Evolutionary conservation across 2,888 invertebrate species (phyloP), one percentile per base, ranked within the genome.

Genomic region (Rhingia rostrata): DNA sequence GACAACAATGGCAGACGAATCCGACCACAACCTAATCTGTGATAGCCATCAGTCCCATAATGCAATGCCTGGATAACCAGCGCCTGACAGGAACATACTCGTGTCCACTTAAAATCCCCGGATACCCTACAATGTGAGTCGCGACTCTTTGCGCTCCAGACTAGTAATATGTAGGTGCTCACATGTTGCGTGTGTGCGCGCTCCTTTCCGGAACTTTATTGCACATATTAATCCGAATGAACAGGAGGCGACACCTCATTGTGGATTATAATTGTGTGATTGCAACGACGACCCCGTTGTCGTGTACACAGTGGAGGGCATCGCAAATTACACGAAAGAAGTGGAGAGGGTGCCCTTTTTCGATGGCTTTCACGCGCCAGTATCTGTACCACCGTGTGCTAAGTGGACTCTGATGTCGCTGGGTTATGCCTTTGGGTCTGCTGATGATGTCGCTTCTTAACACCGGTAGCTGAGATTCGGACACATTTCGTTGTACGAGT

Each of bases 221-320:
- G 58, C 81, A 41, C 60, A 45, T 60, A 81, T 81, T 70, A 81
- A 77, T 75, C 77, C 81, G 75, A 81, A 69, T 43, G 67, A 74
- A 74, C 67, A 63, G 67, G 56, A 81, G 70, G 49, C 58, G 77
- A 77, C 70, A 81, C 75, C 56, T 75, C 51, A 58, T 69, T 81
- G 49, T 60, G 63, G 51, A 67, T 54, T 61, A 74, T 67, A 74
- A 67, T 74, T 80, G 66, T 64, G 58, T 64, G 63, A 58, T 63
- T 64, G 37, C 63, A 67, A 64, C 63, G 49, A 43, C 56, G 70
- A 70, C 51, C 58, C 35, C 56, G 74, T 67, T 69, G 67, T 64
- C 41, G 32, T 74, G 37, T 74, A 69, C 67, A 67, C 41, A 54
- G 45, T 53, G 49, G 45, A 74, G 80, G 61, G 54, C 74, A 32